These are phyloP conservation scores for Clinocottus analis DNA, from an alignment of 2,113 vertebrate genomes.

Conservation along the genomic window DNA sequence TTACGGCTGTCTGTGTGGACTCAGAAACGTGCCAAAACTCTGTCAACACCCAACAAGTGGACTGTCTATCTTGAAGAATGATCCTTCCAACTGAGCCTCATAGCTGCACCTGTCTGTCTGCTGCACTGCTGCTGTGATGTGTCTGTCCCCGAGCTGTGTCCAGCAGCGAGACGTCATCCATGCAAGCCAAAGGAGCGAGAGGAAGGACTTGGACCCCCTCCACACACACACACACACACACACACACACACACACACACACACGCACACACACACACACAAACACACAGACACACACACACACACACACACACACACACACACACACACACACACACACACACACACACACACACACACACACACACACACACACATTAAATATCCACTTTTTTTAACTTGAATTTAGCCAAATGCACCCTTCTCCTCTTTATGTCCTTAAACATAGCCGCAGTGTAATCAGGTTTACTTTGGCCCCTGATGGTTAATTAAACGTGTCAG, in stretches of 20 bases:
- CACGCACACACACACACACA: too few species aligned
- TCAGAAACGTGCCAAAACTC: conserved; percentile 15
- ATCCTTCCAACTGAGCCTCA: conserved; percentile 9
- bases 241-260: too few species aligned
- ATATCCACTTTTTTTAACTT: not conserved
- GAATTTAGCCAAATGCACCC: not conserved
- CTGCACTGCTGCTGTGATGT: conserved; percentile 24
- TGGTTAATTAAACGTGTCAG: conserved; percentile 31
- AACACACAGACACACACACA: too few species aligned
- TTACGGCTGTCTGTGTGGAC: not conserved
- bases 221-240: too few species aligned
- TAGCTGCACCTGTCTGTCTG: conserved; percentile 41
- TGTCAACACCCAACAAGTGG: conserved; percentile 5
- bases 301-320: too few species aligned
- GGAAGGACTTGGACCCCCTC: too few species aligned
- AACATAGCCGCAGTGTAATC: not conserved
- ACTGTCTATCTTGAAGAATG: not conserved
- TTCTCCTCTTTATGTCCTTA: not conserved
- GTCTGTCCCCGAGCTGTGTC: not conserved
- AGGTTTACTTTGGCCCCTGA: not conserved
- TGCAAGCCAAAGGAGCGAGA: too few species aligned
- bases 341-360: too few species aligned
- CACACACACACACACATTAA: too few species aligned
- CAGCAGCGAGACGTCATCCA: too few species aligned
- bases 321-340: too few species aligned